Evolutionary conservation across 2,888 invertebrate species (phyloP), one percentile per base, ranked within the genome.

Genomic region (Lasioglossum calceatum): DNA sequence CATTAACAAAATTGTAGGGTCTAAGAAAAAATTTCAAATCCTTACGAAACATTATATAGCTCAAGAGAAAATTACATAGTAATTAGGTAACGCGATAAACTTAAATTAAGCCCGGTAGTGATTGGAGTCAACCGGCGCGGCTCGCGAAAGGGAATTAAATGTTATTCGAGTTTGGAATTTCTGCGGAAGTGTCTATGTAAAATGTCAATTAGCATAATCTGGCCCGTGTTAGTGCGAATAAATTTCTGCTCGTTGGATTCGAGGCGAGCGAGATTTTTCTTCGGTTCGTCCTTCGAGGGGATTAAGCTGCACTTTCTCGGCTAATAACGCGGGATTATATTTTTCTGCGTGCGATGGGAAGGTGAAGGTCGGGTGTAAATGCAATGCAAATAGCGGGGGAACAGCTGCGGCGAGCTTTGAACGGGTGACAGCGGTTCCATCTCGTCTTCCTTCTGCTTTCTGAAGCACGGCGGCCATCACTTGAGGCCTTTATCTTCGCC

Each of bases 311-410:
- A 71, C 42, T 79, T 82, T 72, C 54, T 19, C 58, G 7, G 47
- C 32, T 67, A 82, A 80, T 58, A 78, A 72, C 61, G 32, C 27
- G 32, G 64, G 72, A 72, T 86, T 71, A 44, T 75, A 78, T 75
- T 76, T 84, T 36, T 67, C 14, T 67, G 58, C 77, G 47, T 39
- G 39, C 39, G n/a, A 14, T n/a, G 50, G 14, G 71, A 85, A 76
- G 85, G 83, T 72, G 83, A 85, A 89, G 89, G 89, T 83, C 76
- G 71, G 76, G 88, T 89, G 90, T 81, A 89, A 88, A 89, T 89
- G 74, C 79, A 67, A 90, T 90, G 90, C 81, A 88, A 88, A 89
- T 87, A 81, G 72, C 73, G 58, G 70, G 81, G 86, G 77, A 86
- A 89, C 86, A 88, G 84, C 90, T 71, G 79, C 61, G 84, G 82